These are phyloP conservation scores for Melolontha melolontha DNA, from an alignment of 2,888 invertebrate genomes.

Conservation along the genomic window DNA sequence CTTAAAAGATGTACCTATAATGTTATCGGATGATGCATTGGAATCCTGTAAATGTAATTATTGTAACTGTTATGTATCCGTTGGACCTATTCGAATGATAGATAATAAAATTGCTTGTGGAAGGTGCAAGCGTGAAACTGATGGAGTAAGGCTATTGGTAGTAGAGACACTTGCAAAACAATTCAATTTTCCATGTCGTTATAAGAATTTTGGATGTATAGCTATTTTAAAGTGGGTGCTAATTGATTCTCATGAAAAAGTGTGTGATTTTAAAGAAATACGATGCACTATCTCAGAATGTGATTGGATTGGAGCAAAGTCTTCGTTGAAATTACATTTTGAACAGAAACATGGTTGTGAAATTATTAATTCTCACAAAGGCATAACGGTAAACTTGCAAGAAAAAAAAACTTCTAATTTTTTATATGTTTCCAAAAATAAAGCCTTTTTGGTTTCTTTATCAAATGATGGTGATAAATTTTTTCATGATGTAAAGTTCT, in stretches of 20 bases:
- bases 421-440: constrained; percentile 25
- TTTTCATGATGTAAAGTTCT: constrained; percentile 24
- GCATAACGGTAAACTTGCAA: constrained; percentile 7
- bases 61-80: constrained; percentile 30
- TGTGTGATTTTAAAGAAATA: constrained; percentile 30
- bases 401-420: constrained; percentile 27
- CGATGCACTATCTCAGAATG: constrained; percentile 15
- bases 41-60: constrained; percentile 30
- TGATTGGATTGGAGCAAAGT: constrained; percentile 29
- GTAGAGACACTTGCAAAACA: constrained; percentile 29
- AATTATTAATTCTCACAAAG: constrained; percentile 23
- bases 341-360: constrained; percentile 14
- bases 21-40: constrained; percentile 17
- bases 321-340: constrained; percentile 29
- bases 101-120: constrained; percentile 31
- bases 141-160: constrained; percentile 23
- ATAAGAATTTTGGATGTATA: constrained; percentile 11
- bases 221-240: constrained; percentile 10
- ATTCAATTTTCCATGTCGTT: constrained; percentile 33
- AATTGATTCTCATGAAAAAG: constrained; percentile 31
- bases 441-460: constrained; percentile 14
- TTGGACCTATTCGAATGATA: constrained; percentile 31
- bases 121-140: constrained; percentile 18
- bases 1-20: too few relatives aligned
- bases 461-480: constrained; percentile 24